These are phyloP conservation scores for Pseudanteris insignis DNA, from an alignment of 2,888 invertebrate species.

Conservation along the genomic window DNA sequence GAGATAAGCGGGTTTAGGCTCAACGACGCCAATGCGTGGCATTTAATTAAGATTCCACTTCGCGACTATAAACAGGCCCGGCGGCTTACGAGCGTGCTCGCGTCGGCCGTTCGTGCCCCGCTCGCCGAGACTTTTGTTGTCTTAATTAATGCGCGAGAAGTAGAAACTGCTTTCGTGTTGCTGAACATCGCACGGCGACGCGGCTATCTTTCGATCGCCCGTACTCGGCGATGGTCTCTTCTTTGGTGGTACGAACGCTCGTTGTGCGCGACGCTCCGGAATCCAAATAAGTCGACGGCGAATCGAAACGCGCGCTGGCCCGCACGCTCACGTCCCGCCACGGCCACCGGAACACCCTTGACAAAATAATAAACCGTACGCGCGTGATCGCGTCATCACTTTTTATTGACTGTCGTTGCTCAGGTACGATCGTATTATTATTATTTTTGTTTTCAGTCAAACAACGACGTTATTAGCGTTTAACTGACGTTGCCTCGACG, in stretches of 20 bases:
- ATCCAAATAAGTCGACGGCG: conserved; percentile 43
- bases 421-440: too few relatives aligned
- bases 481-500: too few relatives aligned
- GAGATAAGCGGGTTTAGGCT: conserved; percentile 36
- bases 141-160: conserved; percentile 55
- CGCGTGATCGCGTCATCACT: conserved; percentile 11
- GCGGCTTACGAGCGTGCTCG: conserved; percentile 14
- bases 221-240: conserved; percentile 24
- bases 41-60: conserved; percentile 45
- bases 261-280: conserved; percentile 40
- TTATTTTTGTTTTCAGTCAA: too few relatives aligned
- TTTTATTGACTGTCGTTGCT: not conserved
- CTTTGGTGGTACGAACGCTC: conserved; percentile 39
- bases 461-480: too few relatives aligned
- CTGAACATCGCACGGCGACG: conserved; percentile 22
- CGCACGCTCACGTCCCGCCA: not conserved
- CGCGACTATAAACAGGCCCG: conserved; percentile 41
- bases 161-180: conserved; percentile 47
- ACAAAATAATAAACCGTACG: conserved; percentile 28
- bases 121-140: conserved; percentile 57
- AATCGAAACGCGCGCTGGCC: conserved; percentile 9
- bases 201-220: conserved; percentile 37
- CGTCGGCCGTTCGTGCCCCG: conserved; percentile 4
- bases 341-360: conserved; percentile 17
- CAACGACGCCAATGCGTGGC: conserved; percentile 41